Evolutionary conservation across 1,140 invertebrate genomes (phyloP).

Genomic region (Oppia nitens): DNA sequence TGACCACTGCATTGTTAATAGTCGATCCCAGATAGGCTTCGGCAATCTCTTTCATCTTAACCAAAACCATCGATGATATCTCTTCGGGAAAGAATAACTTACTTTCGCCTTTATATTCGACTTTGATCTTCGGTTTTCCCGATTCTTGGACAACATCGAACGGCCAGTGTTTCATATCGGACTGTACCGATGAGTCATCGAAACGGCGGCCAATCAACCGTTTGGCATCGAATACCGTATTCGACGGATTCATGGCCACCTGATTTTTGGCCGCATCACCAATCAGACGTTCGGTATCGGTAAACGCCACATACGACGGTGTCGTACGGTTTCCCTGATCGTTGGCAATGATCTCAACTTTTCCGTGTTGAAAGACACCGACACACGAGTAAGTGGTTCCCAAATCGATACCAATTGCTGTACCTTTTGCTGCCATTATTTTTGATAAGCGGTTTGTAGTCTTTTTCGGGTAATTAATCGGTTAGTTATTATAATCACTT

Average conservation of each 20-base stretch:
- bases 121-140: constrained; percentile 60
- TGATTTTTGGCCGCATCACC: constrained; percentile 91
- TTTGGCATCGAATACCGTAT: constrained; percentile 36
- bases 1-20: constrained; percentile 75
- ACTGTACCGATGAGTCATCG: constrained; percentile 70
- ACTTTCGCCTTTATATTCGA: constrained; percentile 35
- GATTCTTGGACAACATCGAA: constrained; percentile 73
- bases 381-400: too few relatives aligned
- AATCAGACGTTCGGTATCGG: constrained; percentile 86
- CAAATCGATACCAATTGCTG: constrained; percentile 35
- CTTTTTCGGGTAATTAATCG: too few relatives aligned
- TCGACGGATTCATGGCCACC: constrained; percentile 36
- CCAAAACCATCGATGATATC: constrained; percentile 42
- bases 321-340: constrained; percentile 94
- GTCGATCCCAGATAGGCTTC: constrained; percentile 77
- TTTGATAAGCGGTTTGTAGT: too few relatives aligned
- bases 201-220: constrained; percentile 83
- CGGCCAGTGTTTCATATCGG: constrained; percentile 93
- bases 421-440: too few relatives aligned
- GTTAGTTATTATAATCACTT: too few relatives aligned
- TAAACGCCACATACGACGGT: constrained; percentile 92
- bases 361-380: too few relatives aligned
- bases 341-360: too few relatives aligned
- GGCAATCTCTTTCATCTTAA: too few relatives aligned
- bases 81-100: constrained; percentile 40